Percentiles rank a stretch among this genome's conserved stretches.
Conservation (phyloP, 2,113 vertebrate genomes). For the Chaenogobius annularis region DNA sequence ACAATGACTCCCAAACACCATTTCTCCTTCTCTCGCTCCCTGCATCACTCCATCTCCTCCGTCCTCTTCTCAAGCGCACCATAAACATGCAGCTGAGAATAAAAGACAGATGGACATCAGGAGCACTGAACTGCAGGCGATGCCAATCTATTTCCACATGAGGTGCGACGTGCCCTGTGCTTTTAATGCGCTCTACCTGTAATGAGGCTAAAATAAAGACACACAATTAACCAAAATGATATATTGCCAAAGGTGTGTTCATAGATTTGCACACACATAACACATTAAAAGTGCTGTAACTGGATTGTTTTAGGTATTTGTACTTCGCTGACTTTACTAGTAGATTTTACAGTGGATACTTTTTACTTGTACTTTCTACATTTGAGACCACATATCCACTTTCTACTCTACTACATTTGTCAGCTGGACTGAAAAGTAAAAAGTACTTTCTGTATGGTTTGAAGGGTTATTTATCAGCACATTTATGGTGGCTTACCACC, state of each 20-base stretch:
- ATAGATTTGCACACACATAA: not conserved
- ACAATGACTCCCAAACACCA: slow-evolving; percentile 49
- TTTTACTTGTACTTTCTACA: too few relatives aligned
- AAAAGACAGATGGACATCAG: slow-evolving; percentile 69
- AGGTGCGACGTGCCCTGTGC: slow-evolving; percentile 42
- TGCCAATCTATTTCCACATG: slow-evolving; percentile 36
- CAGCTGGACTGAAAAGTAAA: too few relatives aligned
- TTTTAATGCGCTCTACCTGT: slow-evolving; percentile 27
- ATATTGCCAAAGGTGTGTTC: slow-evolving; percentile 1
- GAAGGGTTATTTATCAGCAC: too few relatives aligned
- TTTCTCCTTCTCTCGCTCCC: slow-evolving; percentile 48
- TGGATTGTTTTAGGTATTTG: too few relatives aligned
- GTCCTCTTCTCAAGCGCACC: slow-evolving; percentile 34
- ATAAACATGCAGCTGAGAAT: slow-evolving; percentile 57
- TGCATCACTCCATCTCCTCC: slow-evolving; percentile 46
- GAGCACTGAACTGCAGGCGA: slow-evolving; percentile 64
- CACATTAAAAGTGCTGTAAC: not conserved
- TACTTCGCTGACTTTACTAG: too few relatives aligned
- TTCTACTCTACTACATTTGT: too few relatives aligned
- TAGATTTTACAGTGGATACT: too few relatives aligned
- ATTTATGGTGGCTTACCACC: too few relatives aligned
- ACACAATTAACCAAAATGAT: slow-evolving; percentile 35
- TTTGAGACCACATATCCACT: too few relatives aligned
- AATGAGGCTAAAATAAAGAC: slow-evolving; percentile 30
- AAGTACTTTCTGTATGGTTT: too few relatives aligned